A percentile compares a stretch with the other conserved stretches of the same genome.
These are phyloP conservation scores for Nymphicus hollandicus DNA, from an alignment of 2,113 vertebrate species.

Conservation along the genomic window DNA sequence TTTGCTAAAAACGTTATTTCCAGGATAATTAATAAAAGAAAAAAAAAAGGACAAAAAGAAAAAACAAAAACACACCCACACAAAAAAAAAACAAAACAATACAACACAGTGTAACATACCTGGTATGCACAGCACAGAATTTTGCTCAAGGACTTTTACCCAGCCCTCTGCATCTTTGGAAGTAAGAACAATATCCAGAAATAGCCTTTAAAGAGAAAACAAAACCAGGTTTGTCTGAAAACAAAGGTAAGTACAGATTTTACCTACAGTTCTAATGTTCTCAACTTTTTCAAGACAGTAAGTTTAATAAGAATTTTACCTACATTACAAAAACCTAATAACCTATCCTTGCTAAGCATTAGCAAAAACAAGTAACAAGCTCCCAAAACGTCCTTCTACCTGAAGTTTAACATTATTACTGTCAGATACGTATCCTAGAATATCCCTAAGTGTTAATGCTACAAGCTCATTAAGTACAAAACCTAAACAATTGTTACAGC, in stretches of 20 bases:
- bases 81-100: not conserved
- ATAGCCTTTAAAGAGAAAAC: not conserved
- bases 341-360: not conserved
- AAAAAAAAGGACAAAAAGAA: not conserved
- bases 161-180: constrained; percentile 43
- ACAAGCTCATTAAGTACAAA: not conserved
- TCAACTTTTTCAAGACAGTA: not conserved
- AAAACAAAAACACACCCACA: not conserved
- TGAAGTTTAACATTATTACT: not conserved
- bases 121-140: constrained; percentile 21
- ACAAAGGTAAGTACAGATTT: not conserved
- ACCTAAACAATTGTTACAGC: not conserved
- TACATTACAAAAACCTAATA: not conserved
- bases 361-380: not conserved
- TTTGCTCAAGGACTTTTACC: constrained; percentile 32
- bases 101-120: constrained; percentile 60
- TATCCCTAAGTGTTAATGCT: not conserved
- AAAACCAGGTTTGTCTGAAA: constrained; percentile 24
- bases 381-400: not conserved
- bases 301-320: not conserved
- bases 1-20: not conserved
- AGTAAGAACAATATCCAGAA: constrained; percentile 3
- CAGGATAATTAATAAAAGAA: not conserved
- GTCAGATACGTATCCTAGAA: not conserved
- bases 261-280: not conserved